Conservation (phyloP, 2,113 vertebrate genomes). For the Esox niger region DNA sequence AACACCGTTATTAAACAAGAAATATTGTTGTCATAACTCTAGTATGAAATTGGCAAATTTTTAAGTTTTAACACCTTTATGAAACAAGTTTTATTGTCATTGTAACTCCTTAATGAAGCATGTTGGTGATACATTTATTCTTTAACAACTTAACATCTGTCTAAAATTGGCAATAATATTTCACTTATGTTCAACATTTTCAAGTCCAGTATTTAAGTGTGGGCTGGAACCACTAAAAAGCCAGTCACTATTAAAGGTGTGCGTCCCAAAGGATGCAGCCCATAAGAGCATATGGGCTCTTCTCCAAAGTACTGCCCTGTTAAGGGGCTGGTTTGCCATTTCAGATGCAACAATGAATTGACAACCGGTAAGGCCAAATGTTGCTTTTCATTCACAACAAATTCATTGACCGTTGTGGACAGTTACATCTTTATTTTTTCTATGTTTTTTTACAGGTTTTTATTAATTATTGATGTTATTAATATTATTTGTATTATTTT, state of each 20-base stretch:
- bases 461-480: constrained; percentile 61
- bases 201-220: constrained; percentile 66
- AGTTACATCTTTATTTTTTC: constrained; percentile 57
- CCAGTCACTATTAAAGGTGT: constrained; percentile 29
- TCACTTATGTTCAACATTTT: constrained; percentile 31
- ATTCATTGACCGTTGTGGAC: constrained; percentile 10
- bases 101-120: too few relatives aligned
- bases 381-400: constrained; percentile 24
- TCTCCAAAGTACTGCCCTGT: too few relatives aligned
- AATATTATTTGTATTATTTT: constrained; percentile 53
- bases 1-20: too few relatives aligned
- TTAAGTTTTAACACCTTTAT: too few relatives aligned
- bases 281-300: constrained; percentile 10
- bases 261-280: constrained; percentile 29
- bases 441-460: too few relatives aligned
- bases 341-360: too few relatives aligned
- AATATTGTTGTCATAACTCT: too few relatives aligned
- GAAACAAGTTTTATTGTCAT: too few relatives aligned
- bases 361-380: too few relatives aligned
- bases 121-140: neutral
- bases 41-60: too few relatives aligned
- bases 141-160: neutral
- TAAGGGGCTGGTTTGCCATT: too few relatives aligned
- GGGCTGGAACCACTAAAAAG: constrained; percentile 65
- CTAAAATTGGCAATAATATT: constrained; percentile 37